A percentile compares a stretch with the other conserved stretches of the same genome.
Conservation (phyloP, 2,888 invertebrate genomes). For the Atrina japonica region DNA sequence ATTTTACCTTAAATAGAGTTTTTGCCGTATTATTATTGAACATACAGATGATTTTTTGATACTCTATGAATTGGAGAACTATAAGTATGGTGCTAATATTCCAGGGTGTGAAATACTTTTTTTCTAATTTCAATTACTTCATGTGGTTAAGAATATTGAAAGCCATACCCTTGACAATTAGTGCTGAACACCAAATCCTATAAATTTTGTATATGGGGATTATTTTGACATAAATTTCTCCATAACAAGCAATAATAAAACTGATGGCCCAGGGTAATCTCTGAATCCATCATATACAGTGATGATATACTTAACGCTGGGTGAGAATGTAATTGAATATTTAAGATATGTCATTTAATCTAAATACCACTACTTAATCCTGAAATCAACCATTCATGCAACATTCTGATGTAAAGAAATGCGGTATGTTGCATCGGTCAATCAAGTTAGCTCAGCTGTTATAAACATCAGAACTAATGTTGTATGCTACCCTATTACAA, state of each 20-base stretch:
- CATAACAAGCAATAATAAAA: not conserved
- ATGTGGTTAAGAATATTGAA: constrained; percentile 12
- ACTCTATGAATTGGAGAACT: constrained; percentile 20
- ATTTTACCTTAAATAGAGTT: constrained; percentile 35
- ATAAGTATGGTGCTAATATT: constrained; percentile 18
- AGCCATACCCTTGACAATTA: constrained; percentile 11
- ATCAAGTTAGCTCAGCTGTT: too few species aligned
- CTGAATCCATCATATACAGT: not conserved
- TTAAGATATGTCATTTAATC: not conserved
- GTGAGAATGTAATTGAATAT: not conserved
- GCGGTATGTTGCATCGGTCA: too few species aligned
- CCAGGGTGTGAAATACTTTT: constrained; percentile 11
- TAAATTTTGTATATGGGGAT: constrained; percentile 26
- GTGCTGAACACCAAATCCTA: constrained; percentile 17
- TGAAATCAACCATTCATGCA: too few species aligned
- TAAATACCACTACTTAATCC: not conserved
- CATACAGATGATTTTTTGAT: constrained; percentile 26
- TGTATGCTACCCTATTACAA: too few species aligned
- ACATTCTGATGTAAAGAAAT: too few species aligned
- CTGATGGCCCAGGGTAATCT: not conserved
- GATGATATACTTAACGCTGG: constrained; percentile 7
- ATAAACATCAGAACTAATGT: too few species aligned
- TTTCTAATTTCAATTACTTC: constrained; percentile 8
- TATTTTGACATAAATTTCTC: constrained; percentile 15
- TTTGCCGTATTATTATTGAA: constrained; percentile 30